A percentile compares a stretch with the other conserved stretches of the same genome.
phyloP scores from a whole-genome alignment of 2,888 invertebrate species.

The Synanthedon myopaeformis region DNA sequence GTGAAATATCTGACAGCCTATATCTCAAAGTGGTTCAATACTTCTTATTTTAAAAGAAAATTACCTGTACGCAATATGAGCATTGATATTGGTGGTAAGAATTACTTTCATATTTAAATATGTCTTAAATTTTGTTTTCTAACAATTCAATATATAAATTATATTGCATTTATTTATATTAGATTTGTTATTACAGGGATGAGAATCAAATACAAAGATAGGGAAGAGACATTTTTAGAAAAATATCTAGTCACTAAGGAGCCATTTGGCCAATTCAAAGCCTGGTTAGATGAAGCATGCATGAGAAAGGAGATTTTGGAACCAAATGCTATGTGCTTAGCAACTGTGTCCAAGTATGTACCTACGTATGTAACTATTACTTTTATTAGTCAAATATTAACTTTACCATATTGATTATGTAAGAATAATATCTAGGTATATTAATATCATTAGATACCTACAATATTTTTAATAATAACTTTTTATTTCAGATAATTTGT shows the following conservation, averaged over 20 bases:
- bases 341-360: constrained; percentile 84
- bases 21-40: too few relatives aligned
- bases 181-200: constrained; percentile 66
- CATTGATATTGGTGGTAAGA: constrained; percentile 56
- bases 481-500: too few relatives aligned
- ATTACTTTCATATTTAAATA: constrained; percentile 1
- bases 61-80: constrained; percentile 41
- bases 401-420: too few relatives aligned
- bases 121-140: too few relatives aligned
- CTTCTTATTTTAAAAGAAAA: constrained; percentile 1
- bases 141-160: too few relatives aligned
- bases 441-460: too few relatives aligned
- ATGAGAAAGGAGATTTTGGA: constrained; percentile 80
- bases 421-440: too few relatives aligned
- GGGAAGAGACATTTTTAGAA: constrained; percentile 81
- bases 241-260: constrained; percentile 82
- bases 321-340: constrained; percentile 92
- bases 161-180: background rate
- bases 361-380: too few relatives aligned
- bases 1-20: too few relatives aligned
- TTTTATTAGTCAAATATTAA: too few relatives aligned
- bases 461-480: too few relatives aligned
- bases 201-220: constrained; percentile 81
- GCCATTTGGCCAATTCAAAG: constrained; percentile 84
- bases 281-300: constrained; percentile 87